Conservation (phyloP, 2,797 vertebrate species). For the Semotilus atromaculatus region DNA sequence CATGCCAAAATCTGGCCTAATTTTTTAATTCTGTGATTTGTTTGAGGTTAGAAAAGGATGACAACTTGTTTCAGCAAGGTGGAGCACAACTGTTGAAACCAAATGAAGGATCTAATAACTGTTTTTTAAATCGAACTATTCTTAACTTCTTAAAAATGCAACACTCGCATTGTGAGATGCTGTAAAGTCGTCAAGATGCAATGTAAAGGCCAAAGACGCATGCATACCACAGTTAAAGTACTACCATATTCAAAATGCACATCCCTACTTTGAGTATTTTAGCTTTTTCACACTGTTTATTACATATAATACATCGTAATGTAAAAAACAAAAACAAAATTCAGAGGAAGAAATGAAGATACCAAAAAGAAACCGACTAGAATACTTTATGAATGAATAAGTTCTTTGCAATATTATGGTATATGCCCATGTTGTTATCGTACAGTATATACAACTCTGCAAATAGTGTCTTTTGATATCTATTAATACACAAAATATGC, state of each 20-base stretch:
- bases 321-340: constrained; percentile 16
- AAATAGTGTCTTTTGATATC: constrained; percentile 4
- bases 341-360: neutral
- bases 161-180: neutral
- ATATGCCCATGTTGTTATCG: neutral
- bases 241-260: neutral
- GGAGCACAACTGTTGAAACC: neutral
- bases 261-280: neutral
- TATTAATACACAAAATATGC: constrained; percentile 27
- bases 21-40: neutral
- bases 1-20: too few species aligned
- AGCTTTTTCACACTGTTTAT: constrained; percentile 50
- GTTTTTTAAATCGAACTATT: neutral
- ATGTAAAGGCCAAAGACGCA: neutral
- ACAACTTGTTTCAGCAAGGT: neutral
- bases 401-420: constrained; percentile 6
- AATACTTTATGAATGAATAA: neutral
- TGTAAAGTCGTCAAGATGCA: neutral
- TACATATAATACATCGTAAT: constrained; percentile 38
- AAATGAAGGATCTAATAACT: neutral
- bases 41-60: neutral
- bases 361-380: neutral
- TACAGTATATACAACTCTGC: constrained; percentile 19
- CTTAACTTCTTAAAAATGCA: neutral
- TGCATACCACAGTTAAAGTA: neutral